Conservation (phyloP, 1,140 invertebrate species). For the Drosophila equinoxialis region DNA sequence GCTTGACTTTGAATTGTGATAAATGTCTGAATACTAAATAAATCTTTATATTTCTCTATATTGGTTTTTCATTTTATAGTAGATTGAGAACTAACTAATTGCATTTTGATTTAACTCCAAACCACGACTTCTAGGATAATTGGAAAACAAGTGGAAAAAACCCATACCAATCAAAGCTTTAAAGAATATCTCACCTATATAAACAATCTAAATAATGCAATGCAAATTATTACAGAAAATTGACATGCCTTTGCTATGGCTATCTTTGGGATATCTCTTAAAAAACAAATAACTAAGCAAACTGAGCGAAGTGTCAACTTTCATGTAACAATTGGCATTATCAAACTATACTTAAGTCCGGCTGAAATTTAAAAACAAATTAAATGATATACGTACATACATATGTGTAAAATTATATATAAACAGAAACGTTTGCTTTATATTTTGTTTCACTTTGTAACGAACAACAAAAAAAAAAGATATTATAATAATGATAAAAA, state of each 20-base stretch:
- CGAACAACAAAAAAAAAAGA: conserved; percentile 39
- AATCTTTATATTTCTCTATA: too few species aligned
- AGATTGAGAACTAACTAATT: too few species aligned
- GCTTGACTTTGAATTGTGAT: too few species aligned
- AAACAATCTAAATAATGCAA: background rate
- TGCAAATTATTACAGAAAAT: conserved; percentile 73
- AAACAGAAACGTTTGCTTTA: conserved; percentile 3
- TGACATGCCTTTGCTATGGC: conserved; percentile 46
- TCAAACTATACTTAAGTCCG: conserved; percentile 22
- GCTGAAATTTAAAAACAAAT: conserved; percentile 8
- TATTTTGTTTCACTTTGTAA: conserved; percentile 48
- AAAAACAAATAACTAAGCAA: conserved; percentile 28
- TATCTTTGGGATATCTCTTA: conserved; percentile 7
- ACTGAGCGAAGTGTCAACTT: conserved; percentile 66
- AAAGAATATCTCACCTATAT: background rate
- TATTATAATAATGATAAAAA: background rate
- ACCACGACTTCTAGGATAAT: too few species aligned
- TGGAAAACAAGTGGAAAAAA: too few species aligned
- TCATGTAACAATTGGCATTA: conserved; percentile 82
- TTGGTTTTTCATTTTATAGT: too few species aligned
- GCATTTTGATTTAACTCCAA: too few species aligned
- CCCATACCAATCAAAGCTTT: too few species aligned
- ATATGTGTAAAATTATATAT: background rate
- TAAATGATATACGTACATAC: background rate
- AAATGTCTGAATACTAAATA: too few species aligned